Base-by-base conservation (phyloP, 23 tunicate genomes). In the Phallusia fumigata region DNA sequence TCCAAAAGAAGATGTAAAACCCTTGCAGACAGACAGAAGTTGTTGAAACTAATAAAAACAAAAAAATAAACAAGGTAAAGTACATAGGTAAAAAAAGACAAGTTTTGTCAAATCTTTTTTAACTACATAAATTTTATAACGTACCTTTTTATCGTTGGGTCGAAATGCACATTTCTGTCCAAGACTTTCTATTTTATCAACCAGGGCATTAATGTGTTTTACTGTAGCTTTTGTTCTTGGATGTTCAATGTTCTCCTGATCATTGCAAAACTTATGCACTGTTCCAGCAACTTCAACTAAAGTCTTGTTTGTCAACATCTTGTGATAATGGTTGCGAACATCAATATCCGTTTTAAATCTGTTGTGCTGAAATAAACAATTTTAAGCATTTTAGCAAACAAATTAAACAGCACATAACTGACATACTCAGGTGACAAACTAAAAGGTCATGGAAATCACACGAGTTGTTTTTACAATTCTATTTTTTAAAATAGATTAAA, bases 141-240 rank as follows among this genome's bases (percentile, higher is more conserved):
- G 3, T 6, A 74, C 77, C 77, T 74, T 74, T 24, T 74, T 31
- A 10, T 74, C 40, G 13, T 30, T 30, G 30, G 77, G 77, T 34
- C 77, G 26, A 31, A 21, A 74, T 3, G 77, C 77, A 74, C 36
- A 32, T 31, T 74, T 74, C 22, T 33, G 13, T 74, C 30, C 30
- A 13, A 33, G 3, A 21, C 30, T 33, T 0, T 74, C 77, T 11
- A 74, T 0, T 74, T 74, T 74, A 30, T 30, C 22, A 32, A 24
- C n/a, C 19, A 74, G 40, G 15, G 3, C 1, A 19, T 74, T 33
- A 3, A 74, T 13, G 26, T 33, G 12, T 32, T 74, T 30, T 11
- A 74, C 36, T 19, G 40, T 32, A 1, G 77, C 40, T 74, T 32
- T 11, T 74, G 40, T 74, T 74, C 77, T 74, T 32, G 77, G 77